These are phyloP conservation scores for Conopomorpha cramerella DNA, from an alignment of 1,140 invertebrate species.

Conservation along the genomic window DNA sequence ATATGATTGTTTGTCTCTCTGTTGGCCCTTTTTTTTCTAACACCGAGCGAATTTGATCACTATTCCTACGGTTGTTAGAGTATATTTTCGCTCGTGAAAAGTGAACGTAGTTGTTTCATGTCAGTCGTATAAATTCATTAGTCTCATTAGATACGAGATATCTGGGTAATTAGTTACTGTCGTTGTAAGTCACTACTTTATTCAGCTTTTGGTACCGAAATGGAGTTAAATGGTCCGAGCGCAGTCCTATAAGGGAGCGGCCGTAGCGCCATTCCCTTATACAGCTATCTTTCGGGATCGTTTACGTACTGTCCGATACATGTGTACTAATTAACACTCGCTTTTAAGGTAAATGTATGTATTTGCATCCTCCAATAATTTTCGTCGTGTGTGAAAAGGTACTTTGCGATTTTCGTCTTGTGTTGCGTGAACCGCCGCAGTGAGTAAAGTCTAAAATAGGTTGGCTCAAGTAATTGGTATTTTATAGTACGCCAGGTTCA, in stretches of 20 bases:
- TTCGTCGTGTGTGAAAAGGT: too few species aligned
- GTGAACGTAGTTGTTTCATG: not conserved
- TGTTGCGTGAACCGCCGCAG: too few species aligned
- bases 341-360: constrained; percentile 7
- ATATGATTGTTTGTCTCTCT: too few species aligned
- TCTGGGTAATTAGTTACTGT: not conserved
- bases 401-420: too few species aligned
- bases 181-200: not conserved
- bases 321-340: constrained; percentile 18
- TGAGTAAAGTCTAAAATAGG: too few species aligned
- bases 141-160: not conserved
- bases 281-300: constrained; percentile 9
- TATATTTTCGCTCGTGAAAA: too few species aligned
- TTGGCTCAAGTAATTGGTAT: too few species aligned
- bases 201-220: not conserved
- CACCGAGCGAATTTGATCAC: too few species aligned
- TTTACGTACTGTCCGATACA: constrained; percentile 15
- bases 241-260: constrained; percentile 7
- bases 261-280: constrained; percentile 4
- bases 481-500: constrained; percentile 7
- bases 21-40: too few species aligned
- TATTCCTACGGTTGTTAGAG: too few species aligned
- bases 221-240: too few species aligned
- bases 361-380: not conserved
- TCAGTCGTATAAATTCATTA: not conserved